Percentiles rank a stretch among this genome's conserved stretches.
phyloP scores from a whole-genome alignment of 2,888 invertebrate genomes.

The Luffia ferchaultella region DNA sequence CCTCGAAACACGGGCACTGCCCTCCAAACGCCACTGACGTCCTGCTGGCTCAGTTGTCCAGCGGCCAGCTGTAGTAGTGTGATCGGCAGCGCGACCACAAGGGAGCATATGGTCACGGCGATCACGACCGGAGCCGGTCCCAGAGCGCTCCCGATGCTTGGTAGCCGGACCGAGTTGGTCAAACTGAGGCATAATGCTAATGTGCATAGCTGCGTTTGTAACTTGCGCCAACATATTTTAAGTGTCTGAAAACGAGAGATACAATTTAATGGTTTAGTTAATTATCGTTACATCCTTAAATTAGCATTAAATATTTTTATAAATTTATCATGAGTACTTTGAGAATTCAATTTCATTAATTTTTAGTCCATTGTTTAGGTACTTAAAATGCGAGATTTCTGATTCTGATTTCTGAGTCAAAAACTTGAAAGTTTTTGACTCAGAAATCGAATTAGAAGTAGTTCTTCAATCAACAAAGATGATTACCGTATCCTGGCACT shows the following conservation, averaged over 20 bases:
- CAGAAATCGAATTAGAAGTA: too few relatives aligned
- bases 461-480: too few relatives aligned
- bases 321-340: too few relatives aligned
- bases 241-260: slow-evolving; percentile 34
- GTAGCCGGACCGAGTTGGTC: slow-evolving; percentile 69
- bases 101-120: slow-evolving; percentile 65
- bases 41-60: slow-evolving; percentile 72
- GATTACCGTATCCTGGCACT: too few relatives aligned
- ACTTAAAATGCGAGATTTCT: too few relatives aligned
- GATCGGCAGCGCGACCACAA: slow-evolving; percentile 66
- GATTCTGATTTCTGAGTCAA: too few relatives aligned
- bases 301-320: too few relatives aligned
- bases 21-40: slow-evolving; percentile 72
- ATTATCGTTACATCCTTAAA: too few relatives aligned
- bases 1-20: slow-evolving; percentile 73
- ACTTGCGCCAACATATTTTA: slow-evolving; percentile 28
- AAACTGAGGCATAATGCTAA: slow-evolving; percentile 67
- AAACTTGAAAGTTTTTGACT: too few relatives aligned
- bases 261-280: too few relatives aligned
- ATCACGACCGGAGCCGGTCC: slow-evolving; percentile 71
- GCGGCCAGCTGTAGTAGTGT: slow-evolving; percentile 69
- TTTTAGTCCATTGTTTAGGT: too few relatives aligned
- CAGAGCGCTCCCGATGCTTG: slow-evolving; percentile 63
- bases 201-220: slow-evolving; percentile 58
- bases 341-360: too few relatives aligned